A percentile compares a stretch with the other conserved stretches of the same genome.
These are phyloP conservation scores for Ips nitidus DNA, from an alignment of 1,140 invertebrate genomes.

Conservation along the genomic window DNA sequence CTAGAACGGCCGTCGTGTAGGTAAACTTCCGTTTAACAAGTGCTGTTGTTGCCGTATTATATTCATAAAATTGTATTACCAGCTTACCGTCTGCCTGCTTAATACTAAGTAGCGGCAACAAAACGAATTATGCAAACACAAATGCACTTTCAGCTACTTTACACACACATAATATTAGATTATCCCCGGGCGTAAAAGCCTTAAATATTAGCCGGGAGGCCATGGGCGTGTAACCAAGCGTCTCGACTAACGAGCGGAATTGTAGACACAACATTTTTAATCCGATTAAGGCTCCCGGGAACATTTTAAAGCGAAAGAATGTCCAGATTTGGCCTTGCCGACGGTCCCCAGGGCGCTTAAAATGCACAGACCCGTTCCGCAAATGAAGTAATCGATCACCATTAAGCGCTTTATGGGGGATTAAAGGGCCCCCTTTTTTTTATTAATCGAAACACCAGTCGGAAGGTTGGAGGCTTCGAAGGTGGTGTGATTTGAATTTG, in stretches of 20 bases:
- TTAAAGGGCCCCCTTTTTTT: constrained; percentile 14
- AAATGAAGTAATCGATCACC: constrained; percentile 28
- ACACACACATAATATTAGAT: constrained; percentile 1
- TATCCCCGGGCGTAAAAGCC: background rate
- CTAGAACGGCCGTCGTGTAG: too few relatives aligned
- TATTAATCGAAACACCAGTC: constrained; percentile 26
- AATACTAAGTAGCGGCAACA: too few relatives aligned
- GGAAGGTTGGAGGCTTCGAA: constrained; percentile 4
- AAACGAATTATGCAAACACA: too few relatives aligned
- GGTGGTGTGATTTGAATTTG: constrained; percentile 13
- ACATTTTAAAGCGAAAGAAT: constrained; percentile 4
- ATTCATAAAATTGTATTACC: too few relatives aligned
- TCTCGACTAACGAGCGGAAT: too few relatives aligned
- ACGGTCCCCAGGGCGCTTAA: background rate
- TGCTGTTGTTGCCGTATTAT: too few relatives aligned
- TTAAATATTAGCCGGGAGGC: background rate
- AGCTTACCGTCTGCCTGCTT: too few relatives aligned
- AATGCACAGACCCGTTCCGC: background rate
- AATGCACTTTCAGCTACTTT: too few relatives aligned
- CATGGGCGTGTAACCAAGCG: background rate
- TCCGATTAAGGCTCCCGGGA: background rate
- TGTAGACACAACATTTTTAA: background rate
- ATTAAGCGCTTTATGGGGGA: constrained; percentile 21
- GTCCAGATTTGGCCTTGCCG: background rate
- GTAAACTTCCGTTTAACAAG: too few relatives aligned